Evolutionary conservation across 2,888 invertebrate species (phyloP).

Genomic region (Drosophila niveifrons): DNA sequence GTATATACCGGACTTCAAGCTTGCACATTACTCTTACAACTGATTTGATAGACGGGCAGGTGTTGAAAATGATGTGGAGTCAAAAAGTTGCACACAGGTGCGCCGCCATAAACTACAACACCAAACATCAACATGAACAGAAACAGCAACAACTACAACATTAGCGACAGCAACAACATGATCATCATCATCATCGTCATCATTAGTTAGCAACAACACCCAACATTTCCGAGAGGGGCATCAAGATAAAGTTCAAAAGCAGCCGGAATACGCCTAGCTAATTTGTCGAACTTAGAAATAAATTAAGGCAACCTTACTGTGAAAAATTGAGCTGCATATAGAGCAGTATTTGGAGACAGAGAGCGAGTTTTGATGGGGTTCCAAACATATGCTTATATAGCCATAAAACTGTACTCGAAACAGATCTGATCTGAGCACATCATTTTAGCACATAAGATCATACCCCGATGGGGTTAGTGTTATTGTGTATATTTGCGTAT

Average conservation of each 20-base stretch:
- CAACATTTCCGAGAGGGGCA: conserved; percentile 36
- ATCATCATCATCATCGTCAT: not conserved
- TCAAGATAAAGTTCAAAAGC: conserved; percentile 53
- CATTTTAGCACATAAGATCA: not conserved
- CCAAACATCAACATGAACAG: conserved; percentile 2
- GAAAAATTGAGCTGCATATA: conserved; percentile 7
- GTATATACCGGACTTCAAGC: conserved; percentile 31
- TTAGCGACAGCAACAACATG: not conserved
- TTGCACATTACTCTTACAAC: conserved; percentile 49
- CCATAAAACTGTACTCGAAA: not conserved
- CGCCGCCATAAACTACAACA: conserved; percentile 19
- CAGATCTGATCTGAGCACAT: not conserved
- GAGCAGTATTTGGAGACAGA: not conserved
- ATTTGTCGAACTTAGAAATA: conserved; percentile 35
- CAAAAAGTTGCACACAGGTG: conserved; percentile 52
- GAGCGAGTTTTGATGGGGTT: not conserved
- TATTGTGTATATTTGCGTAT: not conserved
- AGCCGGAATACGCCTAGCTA: conserved; percentile 34
- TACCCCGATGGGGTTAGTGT: not conserved
- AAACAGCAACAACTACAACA: not conserved
- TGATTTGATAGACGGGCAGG: conserved; percentile 44
- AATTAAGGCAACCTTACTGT: conserved; percentile 37
- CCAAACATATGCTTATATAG: not conserved
- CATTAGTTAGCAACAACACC: conserved; percentile 4
- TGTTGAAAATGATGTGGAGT: conserved; percentile 40